Evolutionary conservation across 2,113 vertebrate species (phyloP), one percentile per base, ranked within the genome.

Genomic region (Trematomus loennbergii): DNA sequence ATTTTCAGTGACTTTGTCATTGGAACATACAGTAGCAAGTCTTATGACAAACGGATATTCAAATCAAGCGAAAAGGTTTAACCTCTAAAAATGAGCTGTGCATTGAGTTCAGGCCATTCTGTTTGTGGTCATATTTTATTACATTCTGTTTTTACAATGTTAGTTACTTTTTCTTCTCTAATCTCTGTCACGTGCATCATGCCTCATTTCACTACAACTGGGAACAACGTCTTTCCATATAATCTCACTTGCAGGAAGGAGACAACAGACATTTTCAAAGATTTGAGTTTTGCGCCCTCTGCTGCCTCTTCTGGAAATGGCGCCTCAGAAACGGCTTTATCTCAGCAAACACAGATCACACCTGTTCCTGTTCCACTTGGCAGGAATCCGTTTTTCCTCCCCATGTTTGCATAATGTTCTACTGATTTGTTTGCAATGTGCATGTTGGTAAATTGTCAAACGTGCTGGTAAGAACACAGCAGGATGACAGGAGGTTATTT

Each of bases 241-340:
- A 40, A 15, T 18, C 4, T 16, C 9, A n/a, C 3, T 17, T 12
- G 1, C 15, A 53, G 12, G 2, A 54, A 3, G 18, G 12, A 53
- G 15, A 22, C 29, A 20, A 48, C 33, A 8, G 9, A 9, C 13
- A 10, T n/a, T 36, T 71, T 61, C 29, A 85, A 81, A 88, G 15
- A 43, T 69, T 74, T 64, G 82, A 55, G 12, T 25, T 43, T 61
- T 68, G 62, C 22, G 16, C 88, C 87, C 78, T 79, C 90, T 84
- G 78, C 81, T 86, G 90, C 9, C 33, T 50, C 2, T 22, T 59
- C 0, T 0, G 53, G 36, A 16, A 58, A 88, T 17, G 15, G 2
- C 79, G 12, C 9, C 52, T n/a, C 1, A 71, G 46, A 22, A 22
- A 20, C 46, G 18, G 52, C 45, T 40, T 49, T 5, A 13, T 63